These are phyloP conservation scores for Syngnathus rostellatus DNA, from an alignment of 2,797 vertebrate species.

Conservation along the genomic window DNA sequence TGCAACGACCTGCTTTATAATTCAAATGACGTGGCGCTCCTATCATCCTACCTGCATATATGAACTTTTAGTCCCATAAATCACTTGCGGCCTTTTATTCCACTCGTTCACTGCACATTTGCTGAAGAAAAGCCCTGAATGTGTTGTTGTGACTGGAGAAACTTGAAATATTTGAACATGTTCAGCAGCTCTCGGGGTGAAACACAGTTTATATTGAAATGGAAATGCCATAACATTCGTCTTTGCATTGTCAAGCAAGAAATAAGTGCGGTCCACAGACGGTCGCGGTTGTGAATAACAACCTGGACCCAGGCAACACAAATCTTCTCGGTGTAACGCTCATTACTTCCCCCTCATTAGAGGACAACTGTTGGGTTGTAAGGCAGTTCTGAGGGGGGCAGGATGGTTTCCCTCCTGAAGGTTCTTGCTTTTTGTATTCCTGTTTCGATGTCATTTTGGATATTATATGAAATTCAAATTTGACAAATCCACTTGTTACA, in stretches of 20 bases:
- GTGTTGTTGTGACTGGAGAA: constrained; percentile 21
- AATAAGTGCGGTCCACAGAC: constrained; percentile 50
- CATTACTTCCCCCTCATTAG: constrained; percentile 76
- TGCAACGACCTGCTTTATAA: constrained; percentile 39
- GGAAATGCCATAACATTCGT: constrained; percentile 62
- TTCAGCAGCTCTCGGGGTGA: constrained; percentile 56
- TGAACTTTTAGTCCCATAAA: constrained; percentile 33
- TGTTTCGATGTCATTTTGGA: constrained; percentile 20
- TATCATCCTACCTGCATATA: constrained; percentile 21
- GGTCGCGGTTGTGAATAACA: constrained; percentile 64
- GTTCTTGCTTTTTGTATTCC: constrained; percentile 15
- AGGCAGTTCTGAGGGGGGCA: constrained; percentile 36
- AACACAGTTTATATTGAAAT: constrained; percentile 68
- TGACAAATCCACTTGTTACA: neutral
- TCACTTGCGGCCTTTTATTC: constrained; percentile 31
- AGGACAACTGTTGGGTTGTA: constrained; percentile 57
- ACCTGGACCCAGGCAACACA: constrained; percentile 62
- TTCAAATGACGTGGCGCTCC: constrained; percentile 48
- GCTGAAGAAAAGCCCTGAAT: constrained; percentile 24
- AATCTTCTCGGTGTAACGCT: constrained; percentile 55
- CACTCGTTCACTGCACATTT: constrained; percentile 2
- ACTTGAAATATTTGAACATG: constrained; percentile 48
- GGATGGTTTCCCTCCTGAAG: constrained; percentile 32
- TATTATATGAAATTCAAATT: neutral
- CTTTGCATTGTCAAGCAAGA: constrained; percentile 39